These are phyloP conservation scores for Geophilus truncorum DNA, from an alignment of 2,888 invertebrate genomes.

Conservation along the genomic window DNA sequence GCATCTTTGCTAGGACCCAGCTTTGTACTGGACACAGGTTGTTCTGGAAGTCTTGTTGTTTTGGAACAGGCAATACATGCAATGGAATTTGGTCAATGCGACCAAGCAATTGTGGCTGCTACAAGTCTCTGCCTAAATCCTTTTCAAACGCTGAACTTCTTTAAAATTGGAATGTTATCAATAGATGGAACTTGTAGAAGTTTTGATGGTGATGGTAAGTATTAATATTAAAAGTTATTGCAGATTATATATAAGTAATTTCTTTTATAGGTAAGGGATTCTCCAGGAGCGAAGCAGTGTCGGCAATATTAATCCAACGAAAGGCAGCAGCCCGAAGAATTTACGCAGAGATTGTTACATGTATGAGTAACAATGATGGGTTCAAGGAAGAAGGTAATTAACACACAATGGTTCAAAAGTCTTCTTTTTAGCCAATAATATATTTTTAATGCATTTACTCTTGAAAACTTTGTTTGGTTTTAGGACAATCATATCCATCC, in stretches of 20 bases:
- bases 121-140: constrained; percentile 85
- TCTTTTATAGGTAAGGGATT: not conserved
- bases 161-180: constrained; percentile 87
- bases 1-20: too few species aligned
- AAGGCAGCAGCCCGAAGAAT: not conserved
- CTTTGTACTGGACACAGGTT: constrained; percentile 93
- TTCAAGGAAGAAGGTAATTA: not conserved
- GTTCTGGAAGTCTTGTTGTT: constrained; percentile 90
- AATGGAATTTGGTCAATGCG: constrained; percentile 84
- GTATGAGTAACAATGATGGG: constrained; percentile 14
- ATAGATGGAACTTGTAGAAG: constrained; percentile 87
- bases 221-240: constrained; percentile 51
- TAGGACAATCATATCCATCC: constrained; percentile 55
- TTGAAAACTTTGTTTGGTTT: not conserved
- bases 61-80: constrained; percentile 77
- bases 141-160: constrained; percentile 84
- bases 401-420: too few species aligned
- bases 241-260: too few species aligned
- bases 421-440: not conserved
- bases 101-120: constrained; percentile 93
- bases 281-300: not conserved
- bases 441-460: not conserved
- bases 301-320: not conserved
- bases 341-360: not conserved
- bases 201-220: constrained; percentile 75